Evolutionary conservation across 2,113 vertebrate genomes (phyloP), one percentile per base, ranked within the genome.

Genomic region (Rhagologus leucostigma): DNA sequence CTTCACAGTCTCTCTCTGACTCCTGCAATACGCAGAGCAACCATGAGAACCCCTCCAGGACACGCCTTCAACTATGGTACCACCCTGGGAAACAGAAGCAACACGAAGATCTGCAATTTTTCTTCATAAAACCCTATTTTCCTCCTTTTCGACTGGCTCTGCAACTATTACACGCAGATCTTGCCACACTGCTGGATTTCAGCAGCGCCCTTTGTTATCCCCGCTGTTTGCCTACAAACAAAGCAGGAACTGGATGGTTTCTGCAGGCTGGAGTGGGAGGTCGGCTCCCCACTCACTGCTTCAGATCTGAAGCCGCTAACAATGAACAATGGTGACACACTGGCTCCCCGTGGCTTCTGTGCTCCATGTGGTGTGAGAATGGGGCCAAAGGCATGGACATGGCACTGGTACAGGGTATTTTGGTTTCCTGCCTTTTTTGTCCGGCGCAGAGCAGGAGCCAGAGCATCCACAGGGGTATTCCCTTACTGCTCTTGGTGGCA

Each of bases 391-490:
- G 85, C 88, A 96, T 63, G 95, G 90, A 86, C 56, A 1, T 90
- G 95, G 93, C 95, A 81, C 87, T 81, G 67, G 71, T 19, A 96
- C 88, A 96, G 74, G 53, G 96, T 63, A 80, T 84, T 97, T 90
- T 95, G 90, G 90, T 95, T 95, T 94, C 75, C 92, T 94, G 95
- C 93, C 95, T 94, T 94, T 95, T 97, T 96, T 96, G 92, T 97
- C 92, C 60, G 2, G 56, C 1, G 0, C 64, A 30, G 52, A 92
- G 79, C 60, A 89, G 88, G 91, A 95, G 76, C 90, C 92, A 94
- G 93, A 86, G 82, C 79, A 95, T 74, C 90, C 75, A 74, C 87
- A 57, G 90, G 90, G 60, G 10, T 90, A 91, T 93, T 95, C 96
- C 92, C 92, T 78, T 24, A 63, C 47, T 88, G 44, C 76, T 10